phyloP scores from a whole-genome alignment of 1,140 invertebrate genomes.

The Yoshiicerus persimilis region DNA sequence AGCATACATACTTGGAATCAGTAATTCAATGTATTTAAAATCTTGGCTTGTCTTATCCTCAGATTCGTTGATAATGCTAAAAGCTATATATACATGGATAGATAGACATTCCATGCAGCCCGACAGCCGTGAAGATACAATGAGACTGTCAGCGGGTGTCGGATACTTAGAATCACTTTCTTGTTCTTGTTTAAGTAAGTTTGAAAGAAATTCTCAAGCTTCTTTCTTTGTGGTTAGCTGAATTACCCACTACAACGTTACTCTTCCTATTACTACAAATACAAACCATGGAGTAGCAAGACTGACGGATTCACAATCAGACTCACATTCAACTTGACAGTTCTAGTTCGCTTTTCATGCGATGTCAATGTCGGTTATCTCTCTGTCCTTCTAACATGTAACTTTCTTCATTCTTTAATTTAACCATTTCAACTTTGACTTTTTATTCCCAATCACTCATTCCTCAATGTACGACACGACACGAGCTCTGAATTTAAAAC shows the following conservation, averaged over 20 bases:
- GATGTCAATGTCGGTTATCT: not conserved
- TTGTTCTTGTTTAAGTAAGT: conserved; percentile 24
- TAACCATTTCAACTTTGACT: no score
- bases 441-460: no score
- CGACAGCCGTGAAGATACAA: conserved; percentile 40
- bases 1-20: not conserved
- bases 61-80: not conserved
- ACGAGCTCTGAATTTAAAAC: no score
- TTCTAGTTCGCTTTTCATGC: not conserved
- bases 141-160: conserved; percentile 38
- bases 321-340: not conserved
- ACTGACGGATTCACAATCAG: not conserved
- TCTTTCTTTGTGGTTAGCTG: not conserved
- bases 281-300: not conserved
- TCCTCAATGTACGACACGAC: no score
- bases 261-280: not conserved
- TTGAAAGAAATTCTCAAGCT: conserved; percentile 35
- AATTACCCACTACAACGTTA: not conserved
- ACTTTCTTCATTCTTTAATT: not conserved
- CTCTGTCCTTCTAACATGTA: not conserved
- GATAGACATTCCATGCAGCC: conserved; percentile 31
- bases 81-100: not conserved
- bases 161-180: conserved; percentile 31
- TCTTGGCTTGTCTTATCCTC: not conserved
- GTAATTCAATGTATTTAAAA: not conserved